Percentiles rank a stretch among this genome's conserved stretches.
Evolutionary conservation across 2,797 vertebrate species (phyloP).

Genomic region (Sebastes taczanowskii): DNA sequence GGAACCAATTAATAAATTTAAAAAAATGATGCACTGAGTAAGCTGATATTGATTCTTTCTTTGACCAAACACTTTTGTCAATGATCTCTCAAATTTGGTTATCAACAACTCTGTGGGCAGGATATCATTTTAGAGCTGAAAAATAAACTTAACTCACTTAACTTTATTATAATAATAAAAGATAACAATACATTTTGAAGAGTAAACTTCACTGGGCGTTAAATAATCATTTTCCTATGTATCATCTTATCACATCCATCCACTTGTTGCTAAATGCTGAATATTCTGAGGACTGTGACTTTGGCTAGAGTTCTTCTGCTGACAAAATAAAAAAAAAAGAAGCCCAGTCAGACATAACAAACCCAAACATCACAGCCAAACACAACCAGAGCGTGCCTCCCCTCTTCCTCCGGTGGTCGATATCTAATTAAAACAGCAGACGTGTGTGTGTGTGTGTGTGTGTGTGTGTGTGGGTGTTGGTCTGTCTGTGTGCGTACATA

Average conservation of each 20-base stretch:
- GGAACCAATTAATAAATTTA: accelerated
- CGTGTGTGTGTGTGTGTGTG: background rate
- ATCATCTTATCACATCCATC: background rate
- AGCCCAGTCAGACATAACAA: constrained; percentile 41
- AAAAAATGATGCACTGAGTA: background rate
- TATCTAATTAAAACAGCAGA: constrained; percentile 80
- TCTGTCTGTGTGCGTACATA: constrained; percentile 14
- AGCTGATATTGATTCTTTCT: background rate
- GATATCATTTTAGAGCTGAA: background rate
- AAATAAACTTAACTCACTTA: background rate
- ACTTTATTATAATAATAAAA: too few relatives aligned
- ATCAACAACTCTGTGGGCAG: too few relatives aligned
- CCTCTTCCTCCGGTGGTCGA: constrained; percentile 59
- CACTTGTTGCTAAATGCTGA: background rate
- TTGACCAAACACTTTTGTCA: background rate
- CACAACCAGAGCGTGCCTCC: constrained; percentile 20
- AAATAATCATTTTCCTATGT: background rate
- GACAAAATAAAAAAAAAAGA: background rate
- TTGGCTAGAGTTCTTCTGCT: background rate
- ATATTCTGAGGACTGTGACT: background rate
- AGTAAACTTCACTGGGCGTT: background rate
- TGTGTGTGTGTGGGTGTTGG: constrained; percentile 5
- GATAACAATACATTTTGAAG: background rate
- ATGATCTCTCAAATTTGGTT: background rate
- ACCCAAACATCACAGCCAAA: constrained; percentile 40